Base-by-base conservation (phyloP, 64 coral and sea anemone species). In the Montipora cactus region DNA sequence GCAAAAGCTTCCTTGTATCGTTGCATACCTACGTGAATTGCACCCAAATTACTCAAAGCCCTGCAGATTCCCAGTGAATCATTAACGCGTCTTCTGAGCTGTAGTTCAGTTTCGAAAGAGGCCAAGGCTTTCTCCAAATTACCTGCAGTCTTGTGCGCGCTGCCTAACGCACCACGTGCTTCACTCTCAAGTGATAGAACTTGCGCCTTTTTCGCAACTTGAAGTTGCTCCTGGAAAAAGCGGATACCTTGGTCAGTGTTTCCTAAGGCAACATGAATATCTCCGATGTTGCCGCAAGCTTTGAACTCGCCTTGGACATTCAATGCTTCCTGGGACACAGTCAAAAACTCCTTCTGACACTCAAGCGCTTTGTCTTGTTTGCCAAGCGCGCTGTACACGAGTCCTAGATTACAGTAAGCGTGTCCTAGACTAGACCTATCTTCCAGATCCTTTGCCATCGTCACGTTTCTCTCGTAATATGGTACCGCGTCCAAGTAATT, bases 281-380 rank as follows among this genome's bases (percentile, higher is more conserved):
- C 95, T 18, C 95, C 98, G 6, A 99, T 95, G 70, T 99, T 99
- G 50, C 95, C 98, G 71, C 82, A 92, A 76, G 98, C 95, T 91
- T 89, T 92, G 62, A 94, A 90, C 46, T 94, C 90, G 76, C 95
- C 98, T 67, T 85, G 74, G n/a, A 79, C 79, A 22, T 95, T 57
- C 62, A 92, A 77, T 62, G 87, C 84, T 19, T 96, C 95, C 21
- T 96, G 80, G 12, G 98, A 99, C 8, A 92, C 77, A 59, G 89
- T 89, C 3, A 96, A 81, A 84, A 99, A 99, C 10, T 87, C 61
- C 52, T 80, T 90, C 78, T 99, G 98, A 64, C 80, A 95, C 48
- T 94, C 89, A 2, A 99, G 57, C 11, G 98, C 95, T 79, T 81
- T 92, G 23, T 96, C 79, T 37, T 96, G 94, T 85, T 95, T 89